phyloP scores from a whole-genome alignment of 2,113 vertebrate species.

The Melanerpes aurifrons region DNA sequence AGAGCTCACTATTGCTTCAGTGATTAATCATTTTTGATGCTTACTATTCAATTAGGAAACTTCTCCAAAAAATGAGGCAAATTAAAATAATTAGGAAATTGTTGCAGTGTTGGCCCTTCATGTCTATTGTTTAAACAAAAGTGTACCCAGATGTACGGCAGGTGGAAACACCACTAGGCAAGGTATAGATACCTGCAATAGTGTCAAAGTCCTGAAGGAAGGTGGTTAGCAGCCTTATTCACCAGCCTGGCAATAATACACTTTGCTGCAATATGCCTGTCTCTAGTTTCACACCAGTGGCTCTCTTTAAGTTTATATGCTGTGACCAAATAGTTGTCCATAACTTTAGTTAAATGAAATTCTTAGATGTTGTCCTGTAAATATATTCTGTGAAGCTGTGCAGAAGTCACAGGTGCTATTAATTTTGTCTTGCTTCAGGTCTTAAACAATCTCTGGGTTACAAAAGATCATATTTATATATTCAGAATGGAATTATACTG shows the following conservation, averaged over 20 bases:
- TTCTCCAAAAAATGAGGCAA: not conserved
- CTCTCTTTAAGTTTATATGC: fast-evolving
- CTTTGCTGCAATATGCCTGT: not conserved
- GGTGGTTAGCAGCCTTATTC: not conserved
- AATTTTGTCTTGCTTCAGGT: not conserved
- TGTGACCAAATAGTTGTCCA: not conserved
- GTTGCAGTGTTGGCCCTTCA: not conserved
- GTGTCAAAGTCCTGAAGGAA: not conserved
- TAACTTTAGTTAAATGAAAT: not conserved
- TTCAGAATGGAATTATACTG: not conserved
- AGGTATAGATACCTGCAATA: not conserved
- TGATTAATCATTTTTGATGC: not conserved
- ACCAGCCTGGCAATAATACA: not conserved
- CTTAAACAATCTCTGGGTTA: not conserved
- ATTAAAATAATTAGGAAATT: constrained; percentile 36
- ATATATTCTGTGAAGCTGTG: not conserved
- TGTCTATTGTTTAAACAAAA: not conserved
- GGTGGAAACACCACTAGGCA: not conserved
- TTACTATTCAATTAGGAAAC: constrained; percentile 29
- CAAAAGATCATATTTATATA: not conserved
- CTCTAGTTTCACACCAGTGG: not conserved
- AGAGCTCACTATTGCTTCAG: not conserved
- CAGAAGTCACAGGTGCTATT: not conserved
- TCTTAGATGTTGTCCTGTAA: not conserved
- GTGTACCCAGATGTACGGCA: not conserved